Percentiles rank a stretch among this genome's conserved stretches.
Conservation (phyloP, 2,888 invertebrate genomes). For the Athetis lepigone region DNA sequence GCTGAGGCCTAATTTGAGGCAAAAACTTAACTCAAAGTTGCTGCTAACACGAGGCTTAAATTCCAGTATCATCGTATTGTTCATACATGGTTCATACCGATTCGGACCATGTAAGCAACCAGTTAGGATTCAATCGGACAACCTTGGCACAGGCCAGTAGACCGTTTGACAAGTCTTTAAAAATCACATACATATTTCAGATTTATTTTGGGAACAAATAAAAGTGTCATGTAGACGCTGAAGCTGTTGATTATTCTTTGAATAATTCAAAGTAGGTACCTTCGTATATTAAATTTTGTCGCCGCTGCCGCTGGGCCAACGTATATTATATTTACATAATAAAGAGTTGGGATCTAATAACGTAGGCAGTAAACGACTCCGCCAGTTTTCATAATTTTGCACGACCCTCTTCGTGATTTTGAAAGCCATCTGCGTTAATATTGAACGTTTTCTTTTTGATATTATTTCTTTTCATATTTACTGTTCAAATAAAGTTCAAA, state of each 20-base stretch:
- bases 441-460: constrained; percentile 38
- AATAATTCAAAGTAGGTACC: constrained; percentile 71
- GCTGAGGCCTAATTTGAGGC: not conserved
- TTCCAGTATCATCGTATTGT: not conserved
- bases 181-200: constrained; percentile 58
- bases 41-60: not conserved
- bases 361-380: constrained; percentile 65
- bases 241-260: constrained; percentile 68
- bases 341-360: constrained; percentile 71
- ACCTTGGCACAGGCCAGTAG: not conserved
- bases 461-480: constrained; percentile 32
- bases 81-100: too few species aligned
- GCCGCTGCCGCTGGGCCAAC: constrained; percentile 67
- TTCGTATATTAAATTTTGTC: constrained; percentile 70
- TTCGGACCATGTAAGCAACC: too few species aligned
- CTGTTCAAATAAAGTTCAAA: constrained; percentile 31
- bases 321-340: constrained; percentile 77
- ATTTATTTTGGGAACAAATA: constrained; percentile 66
- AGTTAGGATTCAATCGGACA: not conserved
- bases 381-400: constrained; percentile 69
- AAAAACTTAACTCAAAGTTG: not conserved
- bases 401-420: constrained; percentile 63
- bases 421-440: constrained; percentile 60
- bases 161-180: constrained; percentile 8
- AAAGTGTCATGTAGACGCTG: constrained; percentile 46